A percentile compares a stretch with the other conserved stretches of the same genome.
Conservation (phyloP, 2,797 vertebrate species). For the Bovichtus diacanthus region DNA sequence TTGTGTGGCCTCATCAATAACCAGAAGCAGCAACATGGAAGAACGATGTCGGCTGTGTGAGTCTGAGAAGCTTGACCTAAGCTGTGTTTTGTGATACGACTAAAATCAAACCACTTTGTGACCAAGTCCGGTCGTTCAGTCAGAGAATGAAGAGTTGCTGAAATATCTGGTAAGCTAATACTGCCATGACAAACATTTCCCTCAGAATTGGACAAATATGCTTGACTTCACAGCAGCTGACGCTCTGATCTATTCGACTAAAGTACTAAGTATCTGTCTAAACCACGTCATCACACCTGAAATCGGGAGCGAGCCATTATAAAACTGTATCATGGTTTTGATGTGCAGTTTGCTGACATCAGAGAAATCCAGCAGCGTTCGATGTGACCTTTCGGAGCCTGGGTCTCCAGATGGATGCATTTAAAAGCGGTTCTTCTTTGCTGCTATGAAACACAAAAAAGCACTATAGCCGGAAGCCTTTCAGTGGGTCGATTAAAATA, state of each 20-base stretch:
- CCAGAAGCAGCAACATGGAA: background rate
- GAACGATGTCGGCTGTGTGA: background rate
- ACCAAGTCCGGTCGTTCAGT: background rate
- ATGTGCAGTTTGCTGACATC: constrained; percentile 35
- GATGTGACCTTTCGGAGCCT: constrained; percentile 45
- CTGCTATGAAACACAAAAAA: constrained; percentile 48
- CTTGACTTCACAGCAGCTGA: constrained; percentile 10
- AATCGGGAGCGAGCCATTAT: constrained; percentile 12
- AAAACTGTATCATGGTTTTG: background rate
- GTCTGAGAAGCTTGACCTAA: background rate
- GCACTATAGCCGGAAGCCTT: constrained; percentile 21
- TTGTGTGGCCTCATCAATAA: background rate
- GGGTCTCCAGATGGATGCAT: constrained; percentile 40
- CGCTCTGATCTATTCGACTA: background rate
- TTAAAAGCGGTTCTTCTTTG: constrained; percentile 59
- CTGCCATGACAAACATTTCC: background rate
- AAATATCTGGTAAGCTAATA: background rate
- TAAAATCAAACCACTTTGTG: constrained; percentile 1
- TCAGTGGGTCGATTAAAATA: constrained; percentile 37
- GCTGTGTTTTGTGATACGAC: background rate
- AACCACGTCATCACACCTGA: background rate
- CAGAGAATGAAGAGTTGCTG: background rate
- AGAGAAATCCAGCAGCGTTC: constrained; percentile 28
- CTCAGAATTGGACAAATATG: background rate
- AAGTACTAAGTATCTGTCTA: constrained; percentile 19